Base-by-base conservation (phyloP, 1,140 invertebrate species). In the Ooceraea biroi region DNA sequence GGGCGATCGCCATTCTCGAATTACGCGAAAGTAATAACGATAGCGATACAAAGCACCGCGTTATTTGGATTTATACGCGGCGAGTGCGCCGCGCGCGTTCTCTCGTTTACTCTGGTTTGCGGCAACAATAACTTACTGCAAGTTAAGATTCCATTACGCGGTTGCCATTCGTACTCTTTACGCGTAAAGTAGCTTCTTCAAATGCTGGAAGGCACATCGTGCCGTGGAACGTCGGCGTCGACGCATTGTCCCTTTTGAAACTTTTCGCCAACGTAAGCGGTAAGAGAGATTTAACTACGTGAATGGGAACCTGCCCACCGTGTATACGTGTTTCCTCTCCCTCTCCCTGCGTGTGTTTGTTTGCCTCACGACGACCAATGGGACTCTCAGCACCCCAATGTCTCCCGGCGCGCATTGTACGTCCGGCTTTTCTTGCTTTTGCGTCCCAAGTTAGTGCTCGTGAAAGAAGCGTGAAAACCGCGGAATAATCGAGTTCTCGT, bases 401-500 rank as follows among this genome's bases (percentile, higher is more conserved):
- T 63, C 48, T 44, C 57, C 44, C n/a, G 8, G 22, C 17, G 76
- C 17, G 63, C 69, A 27, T 72, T 58, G 61, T 52, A n/a, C 19
- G 36, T 87, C 30, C 25, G 46, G 48, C 30, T 72, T 57, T 57
- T 82, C 73, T 48, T 65, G 80, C 72, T 80, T 83, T 48, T 58
- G 27, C 58, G 48, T 36, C 44, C 57, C 27, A 41, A 60, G 57
- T 74, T 63, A 74, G 30, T 27, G 55, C 19, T 57, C 63, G 17
- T 30, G 55, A 63, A 73, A 77, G 65, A 22, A 72, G 52, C 27
- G 36, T 36, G 69, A 72, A 86, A 87, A 73, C 55, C 52, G 48
- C 63, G 65, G 60, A 86, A 84, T 84, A 86, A 87, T 86, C 66
- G 66, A 86, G 82, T 86, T 71, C 50, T 52, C 25, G 17, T 36